Evolutionary conservation across 2,888 invertebrate species (phyloP), one percentile per base, ranked within the genome.

Genomic region (Altica lythri): DNA sequence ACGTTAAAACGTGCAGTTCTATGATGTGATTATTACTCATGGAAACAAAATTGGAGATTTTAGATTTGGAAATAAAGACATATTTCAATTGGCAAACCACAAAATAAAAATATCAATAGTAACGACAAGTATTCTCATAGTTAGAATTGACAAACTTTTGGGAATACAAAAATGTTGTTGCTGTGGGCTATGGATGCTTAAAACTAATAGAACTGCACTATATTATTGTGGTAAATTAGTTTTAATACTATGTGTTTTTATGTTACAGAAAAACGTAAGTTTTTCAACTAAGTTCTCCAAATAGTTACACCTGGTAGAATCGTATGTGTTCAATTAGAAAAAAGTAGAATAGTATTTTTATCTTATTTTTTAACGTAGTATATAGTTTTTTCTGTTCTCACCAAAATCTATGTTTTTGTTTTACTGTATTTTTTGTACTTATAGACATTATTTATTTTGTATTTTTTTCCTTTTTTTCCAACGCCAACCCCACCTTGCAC

Each of bases 261-360:
- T 52, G 63, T 67, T 68, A 44, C 67, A 68, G 67, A 68, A 68
- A 68, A 68, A 68, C 67, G 68, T 68, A 68, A 68, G 68, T 68
- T 65, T 66, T 60, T 59, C 53, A 50, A 17, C 59, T 53, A 30
- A 22, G 37, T 49, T 19, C 43, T 60, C 47, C 53, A 59, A 57
- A 52, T 42, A 53, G 55, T 57, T 55, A 55, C 58, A 52, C 57
- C 68, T 62, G 55, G 64, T 67, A 64, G 59, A 64, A 64, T 61
- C 63, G 64, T 67, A 63, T 66, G 65, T 65, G 55, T n/a, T n/a
- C n/a, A n/a, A n/a, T n/a, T 50, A 25, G 44, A 34, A 50, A 52
- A 4, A 16, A 44, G 55, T 55, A 50, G 45, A 34, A 45, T 45
- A 35, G 27, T 50, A 42, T 37, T 38, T 40, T 30, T 40, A 34